Evolutionary conservation across 2,113 vertebrate species (phyloP).

Genomic region (Boleophthalmus pectinirostris): DNA sequence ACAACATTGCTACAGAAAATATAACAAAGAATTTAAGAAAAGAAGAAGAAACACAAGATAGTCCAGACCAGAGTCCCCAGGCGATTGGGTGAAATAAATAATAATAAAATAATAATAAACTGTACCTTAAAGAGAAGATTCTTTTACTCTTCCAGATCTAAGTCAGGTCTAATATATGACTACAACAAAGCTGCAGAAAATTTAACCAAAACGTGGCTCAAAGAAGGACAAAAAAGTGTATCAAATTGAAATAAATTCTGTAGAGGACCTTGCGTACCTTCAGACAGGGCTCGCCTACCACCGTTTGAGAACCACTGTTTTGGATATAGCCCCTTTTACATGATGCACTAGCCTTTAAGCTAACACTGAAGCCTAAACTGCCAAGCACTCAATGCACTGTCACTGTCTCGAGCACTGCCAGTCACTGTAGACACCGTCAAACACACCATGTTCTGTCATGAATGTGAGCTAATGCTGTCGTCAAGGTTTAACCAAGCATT

Average conservation of each 20-base stretch:
- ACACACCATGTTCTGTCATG: conserved; percentile 28
- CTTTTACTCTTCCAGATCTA: not conserved
- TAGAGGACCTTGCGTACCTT: not conserved
- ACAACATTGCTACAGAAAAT: too few relatives aligned
- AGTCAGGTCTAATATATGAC: not conserved
- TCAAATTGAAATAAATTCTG: not conserved
- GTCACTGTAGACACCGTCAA: conserved; percentile 51
- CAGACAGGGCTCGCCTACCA: not conserved
- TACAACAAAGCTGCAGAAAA: not conserved
- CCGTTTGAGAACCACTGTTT: not conserved
- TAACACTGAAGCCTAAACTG: conserved; percentile 68
- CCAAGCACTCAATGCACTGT: conserved; percentile 71
- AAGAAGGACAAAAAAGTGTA: not conserved
- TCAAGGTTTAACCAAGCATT: conserved; percentile 27
- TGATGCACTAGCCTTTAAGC: conserved; percentile 56
- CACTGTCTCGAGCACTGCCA: conserved; percentile 63
- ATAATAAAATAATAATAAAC: not conserved
- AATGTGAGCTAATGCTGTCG: conserved; percentile 35
- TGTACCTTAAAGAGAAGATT: not conserved
- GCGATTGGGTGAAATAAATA: too few relatives aligned
- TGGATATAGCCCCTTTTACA: conserved; percentile 42
- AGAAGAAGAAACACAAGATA: too few relatives aligned
- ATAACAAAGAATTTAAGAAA: too few relatives aligned
- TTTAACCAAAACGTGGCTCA: not conserved
- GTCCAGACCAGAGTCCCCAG: too few relatives aligned